A percentile compares a stretch with the other conserved stretches of the same genome.
These are phyloP conservation scores for Cricetomys ansorgei DNA, from an alignment of 2,113 vertebrate genomes.

Conservation along the genomic window DNA sequence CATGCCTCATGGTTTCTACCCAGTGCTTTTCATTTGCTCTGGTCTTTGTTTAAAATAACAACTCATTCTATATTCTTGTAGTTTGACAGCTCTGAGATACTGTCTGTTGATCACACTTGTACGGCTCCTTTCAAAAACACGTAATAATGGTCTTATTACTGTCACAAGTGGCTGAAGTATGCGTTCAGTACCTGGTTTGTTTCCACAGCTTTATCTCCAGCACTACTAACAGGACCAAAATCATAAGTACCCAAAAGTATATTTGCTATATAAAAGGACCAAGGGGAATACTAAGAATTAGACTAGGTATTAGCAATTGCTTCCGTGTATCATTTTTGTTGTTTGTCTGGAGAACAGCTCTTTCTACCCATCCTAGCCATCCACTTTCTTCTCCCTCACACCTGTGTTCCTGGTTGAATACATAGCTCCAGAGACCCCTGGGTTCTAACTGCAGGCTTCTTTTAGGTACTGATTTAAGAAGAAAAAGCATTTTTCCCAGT, in stretches of 20 bases:
- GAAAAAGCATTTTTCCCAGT: not conserved
- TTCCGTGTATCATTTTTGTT: not conserved
- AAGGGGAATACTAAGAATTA: not conserved
- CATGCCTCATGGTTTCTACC: not conserved
- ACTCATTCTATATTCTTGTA: not conserved
- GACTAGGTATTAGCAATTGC: not conserved
- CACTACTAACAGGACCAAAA: not conserved
- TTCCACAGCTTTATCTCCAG: not conserved
- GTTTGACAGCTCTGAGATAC: not conserved
- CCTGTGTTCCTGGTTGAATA: not conserved
- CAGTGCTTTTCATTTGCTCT: not conserved
- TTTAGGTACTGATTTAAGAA: not conserved
- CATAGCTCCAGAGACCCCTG: not conserved
- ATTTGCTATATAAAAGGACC: not conserved
- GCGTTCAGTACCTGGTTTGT: not conserved
- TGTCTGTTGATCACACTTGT: not conserved
- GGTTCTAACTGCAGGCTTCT: not conserved
- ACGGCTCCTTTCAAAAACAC: not conserved
- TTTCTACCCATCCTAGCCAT: rapidly evolving
- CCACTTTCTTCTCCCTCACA: not conserved
- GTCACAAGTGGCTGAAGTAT: not conserved
- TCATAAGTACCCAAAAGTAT: not conserved
- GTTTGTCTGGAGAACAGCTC: not conserved
- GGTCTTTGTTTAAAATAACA: not conserved
- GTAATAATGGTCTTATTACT: not conserved